Evolutionary conservation across 2,888 invertebrate genomes (phyloP).

Genomic region (Ceramica pisi): DNA sequence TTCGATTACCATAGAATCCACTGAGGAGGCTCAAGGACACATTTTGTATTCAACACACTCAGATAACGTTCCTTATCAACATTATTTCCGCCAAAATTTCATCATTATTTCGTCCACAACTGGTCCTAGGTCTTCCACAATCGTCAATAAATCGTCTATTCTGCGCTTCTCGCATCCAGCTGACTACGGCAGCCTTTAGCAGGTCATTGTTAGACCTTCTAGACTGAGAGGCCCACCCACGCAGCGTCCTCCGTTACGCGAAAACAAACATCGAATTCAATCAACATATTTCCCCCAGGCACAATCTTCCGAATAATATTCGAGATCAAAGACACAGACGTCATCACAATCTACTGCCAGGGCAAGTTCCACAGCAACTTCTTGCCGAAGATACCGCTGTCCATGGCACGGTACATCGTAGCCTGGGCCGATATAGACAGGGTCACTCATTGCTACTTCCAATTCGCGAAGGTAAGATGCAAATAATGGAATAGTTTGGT

Average conservation of each 20-base stretch:
- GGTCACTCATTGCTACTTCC: constrained; percentile 86
- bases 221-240: not conserved
- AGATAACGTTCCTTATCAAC: too few relatives aligned
- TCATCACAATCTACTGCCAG: constrained; percentile 89
- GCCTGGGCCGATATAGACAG: constrained; percentile 88
- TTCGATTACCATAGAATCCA: too few relatives aligned
- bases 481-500: not conserved
- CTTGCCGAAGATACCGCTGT: constrained; percentile 86
- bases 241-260: not conserved
- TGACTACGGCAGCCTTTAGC: too few relatives aligned
- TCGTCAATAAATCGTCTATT: too few relatives aligned
- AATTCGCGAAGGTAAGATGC: constrained; percentile 75
- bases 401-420: constrained; percentile 84
- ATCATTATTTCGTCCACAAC: too few relatives aligned
- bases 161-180: too few relatives aligned
- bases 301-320: constrained; percentile 87
- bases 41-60: too few relatives aligned
- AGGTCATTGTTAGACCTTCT: too few relatives aligned
- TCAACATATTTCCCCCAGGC: constrained; percentile 69
- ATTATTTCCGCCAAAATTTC: too few relatives aligned
- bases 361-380: constrained; percentile 89
- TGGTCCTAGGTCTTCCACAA: too few relatives aligned
- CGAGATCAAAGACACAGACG: constrained; percentile 87
- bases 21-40: too few relatives aligned
- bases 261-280: not conserved